Conservation (phyloP, 2,113 vertebrate species). For the Nicator chloris region DNA sequence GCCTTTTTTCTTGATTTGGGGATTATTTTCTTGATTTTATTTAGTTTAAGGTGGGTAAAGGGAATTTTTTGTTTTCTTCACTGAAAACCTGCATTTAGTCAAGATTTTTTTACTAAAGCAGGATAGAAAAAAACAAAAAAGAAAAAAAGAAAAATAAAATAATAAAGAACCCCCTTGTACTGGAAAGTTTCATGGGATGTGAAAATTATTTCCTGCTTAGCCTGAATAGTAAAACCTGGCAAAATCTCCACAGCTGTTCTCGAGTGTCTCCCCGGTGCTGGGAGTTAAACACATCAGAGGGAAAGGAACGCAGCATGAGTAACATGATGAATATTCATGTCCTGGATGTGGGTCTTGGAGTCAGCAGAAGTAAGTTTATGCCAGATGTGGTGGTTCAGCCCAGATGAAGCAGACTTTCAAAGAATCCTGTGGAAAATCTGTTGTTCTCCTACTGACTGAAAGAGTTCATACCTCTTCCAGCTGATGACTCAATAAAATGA, state of each 20-base stretch:
- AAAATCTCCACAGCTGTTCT: not conserved
- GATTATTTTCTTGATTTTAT: not conserved
- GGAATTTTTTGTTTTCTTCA: not conserved
- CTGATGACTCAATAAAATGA: not conserved
- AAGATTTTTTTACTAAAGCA: not conserved
- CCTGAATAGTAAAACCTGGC: not conserved
- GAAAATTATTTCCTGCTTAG: slow-evolving; percentile 18
- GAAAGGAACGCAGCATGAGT: slow-evolving; percentile 34
- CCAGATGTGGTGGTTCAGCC: slow-evolving; percentile 33
- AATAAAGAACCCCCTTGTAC: not conserved
- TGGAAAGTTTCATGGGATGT: not conserved
- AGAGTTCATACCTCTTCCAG: not conserved
- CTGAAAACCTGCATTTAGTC: not conserved
- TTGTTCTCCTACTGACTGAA: not conserved
- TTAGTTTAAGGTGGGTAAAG: not conserved
- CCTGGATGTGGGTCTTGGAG: slow-evolving; percentile 46
- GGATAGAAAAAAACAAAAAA: accelerated
- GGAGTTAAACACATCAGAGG: slow-evolving; percentile 24
- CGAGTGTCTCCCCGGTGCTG: slow-evolving; percentile 1
- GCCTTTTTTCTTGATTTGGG: not conserved
- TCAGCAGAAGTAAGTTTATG: slow-evolving; percentile 33
- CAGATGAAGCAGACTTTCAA: slow-evolving; percentile 25
- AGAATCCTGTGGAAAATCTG: slow-evolving; percentile 27
- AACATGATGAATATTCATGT: slow-evolving; percentile 53
- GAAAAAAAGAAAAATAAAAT: accelerated